phyloP scores from a whole-genome alignment of 2,888 invertebrate genomes.

The Tenthredo notha region DNA sequence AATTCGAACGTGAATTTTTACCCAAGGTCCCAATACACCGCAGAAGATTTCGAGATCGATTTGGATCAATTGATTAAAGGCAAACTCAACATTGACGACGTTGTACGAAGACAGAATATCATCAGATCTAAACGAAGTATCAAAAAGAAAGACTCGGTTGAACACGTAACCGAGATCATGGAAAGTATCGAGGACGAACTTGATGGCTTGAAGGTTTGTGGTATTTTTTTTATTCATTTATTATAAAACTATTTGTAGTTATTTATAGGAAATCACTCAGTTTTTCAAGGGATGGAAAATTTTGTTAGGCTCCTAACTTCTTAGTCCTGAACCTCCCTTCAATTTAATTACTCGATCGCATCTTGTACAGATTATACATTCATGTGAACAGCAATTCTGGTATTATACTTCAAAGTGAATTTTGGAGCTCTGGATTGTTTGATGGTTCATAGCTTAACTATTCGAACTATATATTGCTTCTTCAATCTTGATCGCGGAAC shows the following conservation, averaged over 20 bases:
- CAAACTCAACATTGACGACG: slow-evolving; percentile 70
- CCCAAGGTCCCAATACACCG: slow-evolving; percentile 61
- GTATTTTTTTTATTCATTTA: neutral
- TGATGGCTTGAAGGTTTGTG: slow-evolving; percentile 81
- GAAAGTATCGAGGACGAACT: slow-evolving; percentile 83
- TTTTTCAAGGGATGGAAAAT: slow-evolving; percentile 45
- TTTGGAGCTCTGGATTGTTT: neutral
- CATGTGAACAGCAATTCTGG: neutral
- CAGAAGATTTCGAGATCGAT: slow-evolving; percentile 68
- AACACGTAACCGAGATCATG: slow-evolving; percentile 82
- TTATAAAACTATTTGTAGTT: neutral
- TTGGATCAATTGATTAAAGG: slow-evolving; percentile 68
- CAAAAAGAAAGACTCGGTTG: slow-evolving; percentile 78
- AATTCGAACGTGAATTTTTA: slow-evolving; percentile 58
- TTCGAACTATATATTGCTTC: neutral
- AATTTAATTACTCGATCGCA: neutral
- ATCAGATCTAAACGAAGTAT: slow-evolving; percentile 64
- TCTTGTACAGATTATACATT: neutral
- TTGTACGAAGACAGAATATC: slow-evolving; percentile 64
- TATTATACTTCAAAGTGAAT: slow-evolving; percentile 7
- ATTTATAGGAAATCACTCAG: neutral
- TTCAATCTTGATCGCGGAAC: neutral
- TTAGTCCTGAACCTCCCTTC: neutral
- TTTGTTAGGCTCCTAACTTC: neutral
- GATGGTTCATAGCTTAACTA: neutral